A percentile compares a stretch with the other conserved stretches of the same genome.
Evolutionary conservation across 2,888 invertebrate genomes (phyloP).

Genomic region (Smittia aterrima): DNA sequence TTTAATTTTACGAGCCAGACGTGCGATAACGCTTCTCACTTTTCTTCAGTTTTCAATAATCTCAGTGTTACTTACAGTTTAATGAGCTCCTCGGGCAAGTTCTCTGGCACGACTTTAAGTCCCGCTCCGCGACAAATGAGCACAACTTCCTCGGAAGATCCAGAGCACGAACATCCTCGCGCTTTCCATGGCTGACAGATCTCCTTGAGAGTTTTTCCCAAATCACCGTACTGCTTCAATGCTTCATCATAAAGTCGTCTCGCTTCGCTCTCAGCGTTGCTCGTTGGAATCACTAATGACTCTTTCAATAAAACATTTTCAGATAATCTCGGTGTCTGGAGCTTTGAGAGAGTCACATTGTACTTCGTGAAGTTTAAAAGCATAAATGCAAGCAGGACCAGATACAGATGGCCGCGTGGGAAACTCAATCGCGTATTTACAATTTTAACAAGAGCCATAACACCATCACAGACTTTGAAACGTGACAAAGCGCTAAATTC

Average conservation of each 20-base stretch:
- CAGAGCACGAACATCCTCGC: slow-evolving; percentile 51
- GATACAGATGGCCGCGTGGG: slow-evolving; percentile 8
- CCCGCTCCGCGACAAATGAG: slow-evolving; percentile 49
- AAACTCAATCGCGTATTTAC: neutral
- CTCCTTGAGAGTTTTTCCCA: slow-evolving; percentile 47
- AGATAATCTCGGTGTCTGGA: slow-evolving; percentile 21
- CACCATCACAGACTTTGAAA: neutral
- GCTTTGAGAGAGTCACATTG: slow-evolving; percentile 13
- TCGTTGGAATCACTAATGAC: slow-evolving; percentile 49
- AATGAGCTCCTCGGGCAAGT: slow-evolving; percentile 33
- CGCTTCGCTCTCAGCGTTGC: slow-evolving; percentile 53
- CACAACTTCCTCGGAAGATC: slow-evolving; percentile 49
- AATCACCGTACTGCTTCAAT: slow-evolving; percentile 47
- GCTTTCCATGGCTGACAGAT: slow-evolving; percentile 51
- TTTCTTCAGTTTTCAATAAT: no score
- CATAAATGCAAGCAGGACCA: neutral
- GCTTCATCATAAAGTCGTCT: slow-evolving; percentile 52
- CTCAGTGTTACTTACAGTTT: slow-evolving; percentile 36
- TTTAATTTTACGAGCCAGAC: neutral
- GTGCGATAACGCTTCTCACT: neutral
- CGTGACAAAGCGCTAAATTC: neutral
- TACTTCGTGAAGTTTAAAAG: slow-evolving; percentile 12
- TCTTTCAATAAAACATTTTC: slow-evolving; percentile 46
- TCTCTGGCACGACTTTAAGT: neutral
- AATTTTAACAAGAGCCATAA: slow-evolving; percentile 21